Percentiles rank a stretch among this genome's conserved stretches.
Evolutionary conservation across 1,140 invertebrate genomes (phyloP).

Genomic region (Helicoverpa zea): DNA sequence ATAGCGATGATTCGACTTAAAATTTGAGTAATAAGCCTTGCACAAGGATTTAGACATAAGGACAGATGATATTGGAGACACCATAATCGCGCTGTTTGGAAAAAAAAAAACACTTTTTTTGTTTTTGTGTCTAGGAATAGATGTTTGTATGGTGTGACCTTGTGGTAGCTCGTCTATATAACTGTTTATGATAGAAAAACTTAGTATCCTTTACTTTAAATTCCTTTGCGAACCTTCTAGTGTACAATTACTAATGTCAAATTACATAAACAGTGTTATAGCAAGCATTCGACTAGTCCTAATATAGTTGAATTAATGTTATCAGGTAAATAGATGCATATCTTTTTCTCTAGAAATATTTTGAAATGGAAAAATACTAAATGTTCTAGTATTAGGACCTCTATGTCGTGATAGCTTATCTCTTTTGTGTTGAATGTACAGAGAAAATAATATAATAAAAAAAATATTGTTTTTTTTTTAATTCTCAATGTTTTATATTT

Average conservation of each 20-base stretch:
- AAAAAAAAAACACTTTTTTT: constrained; percentile 29
- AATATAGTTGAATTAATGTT: constrained; percentile 78
- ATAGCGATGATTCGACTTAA: constrained; percentile 58
- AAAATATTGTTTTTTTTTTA: constrained; percentile 7
- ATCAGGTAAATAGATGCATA: constrained; percentile 85
- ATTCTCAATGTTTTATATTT: constrained; percentile 21
- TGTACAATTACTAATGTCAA: constrained; percentile 42
- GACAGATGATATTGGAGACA: constrained; percentile 53
- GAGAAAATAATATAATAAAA: constrained; percentile 57
- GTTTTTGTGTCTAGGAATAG: constrained; percentile 58
- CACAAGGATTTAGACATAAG: constrained; percentile 63
- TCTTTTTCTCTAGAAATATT: constrained; percentile 85
- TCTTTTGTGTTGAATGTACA: constrained; percentile 70
- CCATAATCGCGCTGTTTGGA: constrained; percentile 53
- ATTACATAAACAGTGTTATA: constrained; percentile 73
- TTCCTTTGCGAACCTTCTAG: constrained; percentile 9
- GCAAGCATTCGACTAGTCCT: constrained; percentile 66
- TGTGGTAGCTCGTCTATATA: constrained; percentile 72
- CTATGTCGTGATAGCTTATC: constrained; percentile 81
- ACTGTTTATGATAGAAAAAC: constrained; percentile 68
- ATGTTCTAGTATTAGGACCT: constrained; percentile 80
- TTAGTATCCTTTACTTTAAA: constrained; percentile 12
- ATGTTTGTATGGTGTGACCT: constrained; percentile 73
- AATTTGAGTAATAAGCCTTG: constrained; percentile 57
- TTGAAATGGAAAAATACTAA: constrained; percentile 78